Base-by-base conservation (phyloP, 2,113 vertebrate genomes). In the Phodopus roborovskii region DNA sequence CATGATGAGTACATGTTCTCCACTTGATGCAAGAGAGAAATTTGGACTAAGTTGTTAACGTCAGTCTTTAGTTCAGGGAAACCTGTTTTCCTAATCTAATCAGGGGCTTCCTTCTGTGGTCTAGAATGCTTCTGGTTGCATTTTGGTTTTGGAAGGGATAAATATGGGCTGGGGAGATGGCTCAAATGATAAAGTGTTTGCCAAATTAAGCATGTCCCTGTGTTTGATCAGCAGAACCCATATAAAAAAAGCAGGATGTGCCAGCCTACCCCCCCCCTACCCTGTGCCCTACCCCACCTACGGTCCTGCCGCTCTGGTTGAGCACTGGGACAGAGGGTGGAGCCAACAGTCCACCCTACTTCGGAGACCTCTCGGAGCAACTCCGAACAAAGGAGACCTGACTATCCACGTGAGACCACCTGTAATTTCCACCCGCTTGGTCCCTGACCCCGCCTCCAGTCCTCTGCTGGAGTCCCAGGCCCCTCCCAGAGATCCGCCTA, bases 31-130 rank as follows among this genome's bases (percentile, higher is more conserved):
- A 96, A 94, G 50, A 13, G 3, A 96, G 68, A 10, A 16, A 73
- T 30, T 45, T 36, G 88, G 30, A 83, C 89, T 83, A 71, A 96
- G 22, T 8, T 62, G 48, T 17, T 87, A 45, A 26, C 64, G 42
- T 56, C 26, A 33, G 24, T 91, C 75, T 82, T 39, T 77, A n/a
- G 24, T 87, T 75, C 91, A 93, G 96, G 12, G n/a, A 68, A 90
- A 90, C 1, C 62, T 15, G 10, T 48, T 95, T 97, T 88, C 82
- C 94, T 68, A 88, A 71, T 39, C 73, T 77, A 13, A 50, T 15
- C 22, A n/a, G 79, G 82, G 96, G 24, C 48, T 70, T 24, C 58
- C 87, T 53, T 90, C 82, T 64, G 39, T 26, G 58, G n/a, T 62
- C 68, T 45, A 66, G 81, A 89, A 91, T 73, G n/a, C 48, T 48